Conservation (phyloP, 2,888 invertebrate genomes). For the Blastobasis lacticolella region DNA sequence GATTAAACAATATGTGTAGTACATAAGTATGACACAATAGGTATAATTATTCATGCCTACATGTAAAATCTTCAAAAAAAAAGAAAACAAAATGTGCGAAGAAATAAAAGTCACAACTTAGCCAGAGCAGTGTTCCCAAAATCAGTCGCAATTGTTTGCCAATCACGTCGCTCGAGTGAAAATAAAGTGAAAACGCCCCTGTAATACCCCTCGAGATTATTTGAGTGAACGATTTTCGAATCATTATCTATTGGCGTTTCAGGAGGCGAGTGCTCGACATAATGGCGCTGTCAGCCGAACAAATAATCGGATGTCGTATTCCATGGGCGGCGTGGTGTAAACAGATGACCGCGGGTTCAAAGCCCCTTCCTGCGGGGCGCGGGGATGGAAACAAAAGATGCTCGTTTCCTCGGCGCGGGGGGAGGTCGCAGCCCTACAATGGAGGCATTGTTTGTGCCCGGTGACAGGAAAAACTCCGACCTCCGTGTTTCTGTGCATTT, state of each 20-base stretch:
- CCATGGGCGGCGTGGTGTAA: conserved; percentile 56
- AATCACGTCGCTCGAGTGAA: too few species aligned
- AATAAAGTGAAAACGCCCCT: neutral
- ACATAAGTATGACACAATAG: too few species aligned
- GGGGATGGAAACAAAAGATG: conserved; percentile 68
- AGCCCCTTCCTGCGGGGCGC: conserved; percentile 53
- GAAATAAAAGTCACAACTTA: too few species aligned
- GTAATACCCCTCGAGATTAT: neutral
- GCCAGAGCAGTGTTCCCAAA: neutral
- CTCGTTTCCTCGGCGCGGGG: conserved; percentile 61
- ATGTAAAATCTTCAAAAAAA: too few species aligned
- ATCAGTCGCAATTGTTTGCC: neutral
- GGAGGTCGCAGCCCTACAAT: conserved; percentile 47
- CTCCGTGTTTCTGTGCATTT: conserved; percentile 72
- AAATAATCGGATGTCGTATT: conserved; percentile 49
- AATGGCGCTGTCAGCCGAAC: conserved; percentile 25
- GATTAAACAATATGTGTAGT: too few species aligned
- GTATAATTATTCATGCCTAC: too few species aligned
- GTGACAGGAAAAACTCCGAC: conserved; percentile 74
- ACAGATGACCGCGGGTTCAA: conserved; percentile 69
- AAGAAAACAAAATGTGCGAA: too few species aligned
- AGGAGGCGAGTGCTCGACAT: conserved; percentile 1
- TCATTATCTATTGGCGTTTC: conserved; percentile 1
- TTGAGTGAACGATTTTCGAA: neutral
- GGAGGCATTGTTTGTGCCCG: conserved; percentile 70